phyloP scores from a whole-genome alignment of 2,888 invertebrate genomes.

The Tenthredo distinguenda region DNA sequence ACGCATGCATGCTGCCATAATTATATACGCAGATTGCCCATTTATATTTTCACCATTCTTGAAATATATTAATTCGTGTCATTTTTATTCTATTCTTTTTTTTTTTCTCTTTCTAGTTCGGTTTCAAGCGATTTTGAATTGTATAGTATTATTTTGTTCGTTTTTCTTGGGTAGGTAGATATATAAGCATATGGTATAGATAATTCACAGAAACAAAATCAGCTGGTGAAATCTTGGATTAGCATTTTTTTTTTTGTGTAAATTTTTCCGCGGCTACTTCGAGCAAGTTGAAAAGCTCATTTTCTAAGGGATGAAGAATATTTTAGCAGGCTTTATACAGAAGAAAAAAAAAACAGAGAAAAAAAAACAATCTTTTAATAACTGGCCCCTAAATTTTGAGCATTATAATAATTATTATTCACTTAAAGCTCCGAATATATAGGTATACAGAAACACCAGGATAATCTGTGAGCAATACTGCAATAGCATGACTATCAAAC shows the following conservation, averaged over 20 bases:
- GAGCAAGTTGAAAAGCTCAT: background rate
- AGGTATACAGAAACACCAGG: slow-evolving; percentile 53
- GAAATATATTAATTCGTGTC: background rate
- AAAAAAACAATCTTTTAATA: slow-evolving; percentile 9
- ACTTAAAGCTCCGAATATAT: slow-evolving; percentile 53
- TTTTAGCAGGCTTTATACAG: slow-evolving; percentile 23
- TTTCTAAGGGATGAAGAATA: background rate
- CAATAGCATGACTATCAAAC: slow-evolving; percentile 1
- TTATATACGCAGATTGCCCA: slow-evolving; percentile 22
- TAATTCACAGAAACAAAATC: background rate
- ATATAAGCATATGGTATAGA: background rate
- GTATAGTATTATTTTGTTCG: background rate
- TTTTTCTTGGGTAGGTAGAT: background rate
- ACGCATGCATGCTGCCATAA: background rate
- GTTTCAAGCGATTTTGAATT: background rate
- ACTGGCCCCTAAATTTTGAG: slow-evolving; percentile 51
- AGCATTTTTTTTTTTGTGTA: background rate
- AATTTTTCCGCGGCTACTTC: background rate
- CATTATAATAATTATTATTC: slow-evolving; percentile 52
- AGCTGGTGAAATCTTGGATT: background rate
- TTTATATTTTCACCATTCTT: background rate
- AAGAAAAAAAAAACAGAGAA: background rate
- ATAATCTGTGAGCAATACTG: slow-evolving; percentile 37
- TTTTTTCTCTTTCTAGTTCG: background rate
- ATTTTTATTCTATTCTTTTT: background rate